phyloP scores from a whole-genome alignment of 2,113 vertebrate genomes.

The Microcebus ravelobensis region DNA sequence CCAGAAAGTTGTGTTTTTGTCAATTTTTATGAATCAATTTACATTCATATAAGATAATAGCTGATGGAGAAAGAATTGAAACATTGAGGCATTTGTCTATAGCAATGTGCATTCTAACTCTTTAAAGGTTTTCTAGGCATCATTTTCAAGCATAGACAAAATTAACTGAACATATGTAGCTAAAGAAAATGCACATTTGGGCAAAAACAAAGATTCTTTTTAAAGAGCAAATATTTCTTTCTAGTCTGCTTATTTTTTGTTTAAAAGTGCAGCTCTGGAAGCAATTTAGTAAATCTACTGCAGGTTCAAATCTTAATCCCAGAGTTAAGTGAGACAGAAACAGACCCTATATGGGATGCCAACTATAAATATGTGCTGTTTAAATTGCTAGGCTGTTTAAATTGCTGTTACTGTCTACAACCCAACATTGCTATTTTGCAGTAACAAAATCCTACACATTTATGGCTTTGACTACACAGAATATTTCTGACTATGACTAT shows the following conservation, averaged over 20 bases:
- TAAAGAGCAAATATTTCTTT: conserved; percentile 39
- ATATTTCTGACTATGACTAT: conserved; percentile 44
- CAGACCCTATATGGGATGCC: not conserved
- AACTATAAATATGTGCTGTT: not conserved
- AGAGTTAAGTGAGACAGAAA: conserved; percentile 66
- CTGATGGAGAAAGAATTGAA: not conserved
- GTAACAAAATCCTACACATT: conserved; percentile 38
- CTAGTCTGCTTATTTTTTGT: conserved; percentile 12
- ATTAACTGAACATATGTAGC: not conserved
- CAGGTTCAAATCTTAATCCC: conserved; percentile 56
- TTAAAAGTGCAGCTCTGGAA: conserved; percentile 59
- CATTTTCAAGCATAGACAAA: conserved; percentile 9
- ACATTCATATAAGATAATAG: not conserved
- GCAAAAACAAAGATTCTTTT: conserved; percentile 64
- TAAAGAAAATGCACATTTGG: conserved; percentile 31
- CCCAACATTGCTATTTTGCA: not conserved
- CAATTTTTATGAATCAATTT: conserved; percentile 24
- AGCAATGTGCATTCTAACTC: not conserved
- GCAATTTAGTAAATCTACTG: conserved; percentile 73
- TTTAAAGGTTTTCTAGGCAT: not conserved
- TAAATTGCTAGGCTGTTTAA: not conserved
- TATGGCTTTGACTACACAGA: conserved; percentile 45
- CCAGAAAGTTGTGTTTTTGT: conserved; percentile 14
- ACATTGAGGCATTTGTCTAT: not conserved
- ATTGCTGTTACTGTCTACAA: not conserved